These are phyloP conservation scores for Entomobrya multifasciata DNA, from an alignment of 2,888 invertebrate genomes.

Conservation along the genomic window DNA sequence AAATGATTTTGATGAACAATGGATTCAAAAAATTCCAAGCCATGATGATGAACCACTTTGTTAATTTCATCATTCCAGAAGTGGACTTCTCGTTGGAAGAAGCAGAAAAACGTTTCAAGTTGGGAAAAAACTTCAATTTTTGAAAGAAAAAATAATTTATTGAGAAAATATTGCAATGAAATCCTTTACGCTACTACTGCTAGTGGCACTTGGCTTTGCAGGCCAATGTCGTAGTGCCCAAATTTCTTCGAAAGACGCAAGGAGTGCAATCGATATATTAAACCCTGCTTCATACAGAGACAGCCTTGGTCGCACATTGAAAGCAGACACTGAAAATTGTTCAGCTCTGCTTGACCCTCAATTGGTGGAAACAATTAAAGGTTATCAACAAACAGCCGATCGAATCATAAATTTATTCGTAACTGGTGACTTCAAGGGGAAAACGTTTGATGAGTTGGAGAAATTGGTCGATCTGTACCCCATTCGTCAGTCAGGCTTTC, in stretches of 20 bases:
- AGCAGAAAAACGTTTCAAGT: too few species aligned
- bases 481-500: conserved; percentile 81
- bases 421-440: conserved; percentile 84
- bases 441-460: conserved; percentile 80
- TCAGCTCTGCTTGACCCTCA: neutral
- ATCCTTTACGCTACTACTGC: neutral
- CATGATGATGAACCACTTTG: neutral
- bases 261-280: too few species aligned
- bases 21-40: neutral
- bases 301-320: neutral
- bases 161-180: too few species aligned
- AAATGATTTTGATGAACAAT: neutral
- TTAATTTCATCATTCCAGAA: neutral
- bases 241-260: too few species aligned
- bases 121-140: too few species aligned
- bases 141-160: too few species aligned
- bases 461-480: conserved; percentile 81
- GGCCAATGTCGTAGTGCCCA: neutral
- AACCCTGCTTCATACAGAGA: conserved; percentile 16
- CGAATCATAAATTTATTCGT: conserved; percentile 83
- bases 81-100: neutral
- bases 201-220: neutral
- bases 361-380: conserved; percentile 84
- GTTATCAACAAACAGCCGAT: conserved; percentile 83
- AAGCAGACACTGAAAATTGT: neutral